These are phyloP conservation scores for Drosophila truncata DNA, from an alignment of 1,140 invertebrate species.

Conservation along the genomic window DNA sequence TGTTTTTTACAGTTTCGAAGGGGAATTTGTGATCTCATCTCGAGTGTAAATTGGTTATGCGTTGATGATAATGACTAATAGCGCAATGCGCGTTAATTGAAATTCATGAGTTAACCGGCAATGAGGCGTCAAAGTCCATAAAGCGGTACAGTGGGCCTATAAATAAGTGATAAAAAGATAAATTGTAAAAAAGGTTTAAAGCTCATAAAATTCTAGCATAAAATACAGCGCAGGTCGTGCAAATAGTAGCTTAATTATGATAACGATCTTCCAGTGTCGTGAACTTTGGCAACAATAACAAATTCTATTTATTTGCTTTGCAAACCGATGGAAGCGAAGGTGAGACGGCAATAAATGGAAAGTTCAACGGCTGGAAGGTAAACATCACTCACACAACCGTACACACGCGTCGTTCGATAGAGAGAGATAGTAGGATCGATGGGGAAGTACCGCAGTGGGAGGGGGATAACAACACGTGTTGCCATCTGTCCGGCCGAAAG, in stretches of 20 bases:
- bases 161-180: slow-evolving; percentile 1
- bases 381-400: slow-evolving; percentile 44
- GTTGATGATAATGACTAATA: slow-evolving; percentile 70
- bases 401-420: neutral
- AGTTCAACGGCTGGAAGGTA: slow-evolving; percentile 73
- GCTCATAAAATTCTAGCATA: no score
- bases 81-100: slow-evolving; percentile 60
- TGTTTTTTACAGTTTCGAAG: slow-evolving; percentile 4
- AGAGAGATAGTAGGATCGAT: neutral
- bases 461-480: slow-evolving; percentile 66
- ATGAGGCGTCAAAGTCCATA: slow-evolving; percentile 35
- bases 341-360: slow-evolving; percentile 51
- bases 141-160: slow-evolving; percentile 15
- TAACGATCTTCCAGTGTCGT: slow-evolving; percentile 50
- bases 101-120: slow-evolving; percentile 54
- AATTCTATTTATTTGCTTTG: slow-evolving; percentile 41
- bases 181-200: neutral
- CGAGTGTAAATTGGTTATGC: slow-evolving; percentile 70
- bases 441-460: slow-evolving; percentile 1
- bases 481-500: slow-evolving; percentile 72
- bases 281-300: slow-evolving; percentile 61
- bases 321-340: slow-evolving; percentile 46
- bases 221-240: slow-evolving; percentile 1
- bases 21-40: slow-evolving; percentile 68
- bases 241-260: slow-evolving; percentile 33